Base-by-base conservation (phyloP, 2,888 invertebrate species). In the Pterostichus madidus region DNA sequence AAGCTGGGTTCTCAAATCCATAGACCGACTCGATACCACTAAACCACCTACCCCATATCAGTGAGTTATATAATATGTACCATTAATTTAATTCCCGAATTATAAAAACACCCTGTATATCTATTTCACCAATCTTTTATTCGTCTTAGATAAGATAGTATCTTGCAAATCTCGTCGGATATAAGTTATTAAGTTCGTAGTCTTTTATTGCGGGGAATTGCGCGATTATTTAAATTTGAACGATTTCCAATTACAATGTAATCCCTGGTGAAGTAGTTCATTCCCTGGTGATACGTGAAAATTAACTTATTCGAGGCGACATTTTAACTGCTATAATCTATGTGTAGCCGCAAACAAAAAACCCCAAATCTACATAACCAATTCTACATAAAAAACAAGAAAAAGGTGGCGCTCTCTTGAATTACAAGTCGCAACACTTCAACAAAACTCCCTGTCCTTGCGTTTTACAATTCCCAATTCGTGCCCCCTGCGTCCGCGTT, bases 331-430 rank as follows among this genome's bases (percentile, higher is more conserved):
- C 64, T 46, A 44, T 71, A 46, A 71, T 71, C 68, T 71, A 68
- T 68, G 68, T 68, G 56, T 35, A 71, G 44, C 3, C 35, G 35
- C 64, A 64, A 71, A 46, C 39, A 39, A 71, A 71, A 56, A 46
- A 15, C 17, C 17, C 0, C 5, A 17, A 71, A 71, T 71, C 68
- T 71, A 71, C 46, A 71, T 71, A 71, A 44, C 68, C 68, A 71
- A 71, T 71, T 71, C 44, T 11, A 44, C 39, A 71, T 44, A 71
- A 71, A 61, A 71, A 71, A 71, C 39, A 71, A 71, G 44, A 71
- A 46, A 71, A 71, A 71, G 68, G 68, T 71, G 68, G 68, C n/a
- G 17, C 68, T 13, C 44, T 44, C 44, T 44, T 71, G 44, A 71
- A 71, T 71, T 71, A 71, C 68, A 71, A 71, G 68, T 71, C 39